Evolutionary conservation across 2,113 vertebrate species (phyloP).

Genomic region (Mormoops blainvillei): DNA sequence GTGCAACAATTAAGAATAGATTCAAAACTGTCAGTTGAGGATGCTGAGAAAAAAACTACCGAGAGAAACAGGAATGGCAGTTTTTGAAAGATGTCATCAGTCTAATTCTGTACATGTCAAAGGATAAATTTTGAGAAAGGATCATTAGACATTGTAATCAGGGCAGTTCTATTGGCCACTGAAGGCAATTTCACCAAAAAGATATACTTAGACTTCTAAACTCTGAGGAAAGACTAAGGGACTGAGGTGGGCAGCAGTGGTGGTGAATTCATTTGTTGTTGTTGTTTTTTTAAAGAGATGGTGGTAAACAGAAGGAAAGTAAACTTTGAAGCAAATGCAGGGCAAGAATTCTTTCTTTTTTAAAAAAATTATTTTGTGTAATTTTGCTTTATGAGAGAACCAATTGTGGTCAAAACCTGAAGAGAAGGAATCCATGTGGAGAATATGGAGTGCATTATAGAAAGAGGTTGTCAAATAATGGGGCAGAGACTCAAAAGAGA

Average conservation of each 20-base stretch:
- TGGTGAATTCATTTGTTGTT: background rate
- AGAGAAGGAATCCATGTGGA: background rate
- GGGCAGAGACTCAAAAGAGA: background rate
- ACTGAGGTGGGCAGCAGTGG: background rate
- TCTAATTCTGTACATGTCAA: background rate
- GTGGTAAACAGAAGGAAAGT: background rate
- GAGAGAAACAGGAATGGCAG: background rate
- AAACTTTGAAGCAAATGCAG: background rate
- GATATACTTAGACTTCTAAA: background rate
- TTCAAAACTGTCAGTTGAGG: background rate
- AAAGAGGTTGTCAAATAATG: background rate
- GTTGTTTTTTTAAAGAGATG: background rate
- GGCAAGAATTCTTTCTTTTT: background rate
- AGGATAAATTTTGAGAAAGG: background rate
- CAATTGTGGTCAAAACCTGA: background rate
- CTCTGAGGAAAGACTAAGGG: background rate
- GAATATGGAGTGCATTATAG: background rate
- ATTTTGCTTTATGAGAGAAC: constrained; percentile 3
- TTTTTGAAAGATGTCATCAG: background rate
- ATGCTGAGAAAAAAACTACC: background rate
- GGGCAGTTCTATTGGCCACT: background rate
- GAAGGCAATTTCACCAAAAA: background rate
- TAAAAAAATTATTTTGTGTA: background rate
- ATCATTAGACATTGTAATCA: background rate
- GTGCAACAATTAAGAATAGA: background rate